Evolutionary conservation across 2,888 invertebrate species (phyloP).

Genomic region (Drosophila helvetica): DNA sequence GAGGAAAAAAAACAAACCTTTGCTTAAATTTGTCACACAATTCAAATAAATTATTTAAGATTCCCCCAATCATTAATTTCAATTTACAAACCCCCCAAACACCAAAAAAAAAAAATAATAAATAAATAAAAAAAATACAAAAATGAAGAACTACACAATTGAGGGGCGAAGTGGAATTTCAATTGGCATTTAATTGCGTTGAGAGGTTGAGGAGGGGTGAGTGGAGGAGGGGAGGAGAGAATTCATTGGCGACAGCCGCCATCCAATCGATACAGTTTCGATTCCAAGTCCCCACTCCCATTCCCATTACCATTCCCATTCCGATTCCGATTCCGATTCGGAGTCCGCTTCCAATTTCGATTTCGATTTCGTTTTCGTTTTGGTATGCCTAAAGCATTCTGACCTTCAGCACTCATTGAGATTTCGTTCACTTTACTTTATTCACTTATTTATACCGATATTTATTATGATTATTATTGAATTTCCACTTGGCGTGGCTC

Average conservation of each 20-base stretch:
- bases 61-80: conserved; percentile 65
- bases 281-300: conserved; percentile 7
- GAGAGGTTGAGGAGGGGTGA: conserved; percentile 40
- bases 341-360: conserved; percentile 51
- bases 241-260: conserved; percentile 68
- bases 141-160: conserved; percentile 24
- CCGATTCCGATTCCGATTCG: neutral
- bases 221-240: conserved; percentile 18
- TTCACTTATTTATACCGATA: conserved; percentile 31
- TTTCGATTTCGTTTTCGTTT: conserved; percentile 66
- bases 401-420: conserved; percentile 79
- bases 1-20: conserved; percentile 2
- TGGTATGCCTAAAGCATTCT: conserved; percentile 66
- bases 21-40: conserved; percentile 69
- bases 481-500: conserved; percentile 32
- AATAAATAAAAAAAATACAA: conserved; percentile 9
- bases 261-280: conserved; percentile 73
- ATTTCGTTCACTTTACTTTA: conserved; percentile 50
- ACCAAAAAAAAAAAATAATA: conserved; percentile 20
- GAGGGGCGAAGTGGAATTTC: conserved; percentile 55
- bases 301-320: too few species aligned
- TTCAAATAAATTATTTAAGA: conserved; percentile 55
- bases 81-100: conserved; percentile 52
- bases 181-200: conserved; percentile 77
- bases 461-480: conserved; percentile 49